Evolutionary conservation across 1,140 invertebrate species (phyloP).

Genomic region (Cotesia typhae): DNA sequence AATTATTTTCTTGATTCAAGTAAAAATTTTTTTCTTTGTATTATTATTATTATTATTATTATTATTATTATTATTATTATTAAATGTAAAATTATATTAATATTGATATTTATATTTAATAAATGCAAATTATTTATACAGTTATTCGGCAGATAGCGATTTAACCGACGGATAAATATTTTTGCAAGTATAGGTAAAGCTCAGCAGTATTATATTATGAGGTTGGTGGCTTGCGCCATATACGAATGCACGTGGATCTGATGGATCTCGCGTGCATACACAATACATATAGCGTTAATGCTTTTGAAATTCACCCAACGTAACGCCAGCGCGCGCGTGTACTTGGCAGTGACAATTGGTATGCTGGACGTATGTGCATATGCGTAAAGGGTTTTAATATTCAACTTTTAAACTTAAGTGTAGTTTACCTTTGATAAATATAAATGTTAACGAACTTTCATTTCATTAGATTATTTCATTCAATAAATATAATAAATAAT

Average conservation of each 20-base stretch:
- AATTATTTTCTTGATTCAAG: too few species aligned
- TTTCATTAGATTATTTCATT: neutral
- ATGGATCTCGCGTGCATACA: constrained; percentile 17
- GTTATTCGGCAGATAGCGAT: neutral
- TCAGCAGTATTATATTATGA: too few species aligned
- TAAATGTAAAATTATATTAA: too few species aligned
- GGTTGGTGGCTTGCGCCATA: constrained; percentile 1
- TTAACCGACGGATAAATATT: neutral
- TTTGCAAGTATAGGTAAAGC: neutral
- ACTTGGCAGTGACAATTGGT: constrained; percentile 36
- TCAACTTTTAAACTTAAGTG: constrained; percentile 4
- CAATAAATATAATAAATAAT: too few species aligned
- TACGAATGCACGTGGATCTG: constrained; percentile 11
- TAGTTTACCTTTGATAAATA: constrained; percentile 6
- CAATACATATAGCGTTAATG: constrained; percentile 23
- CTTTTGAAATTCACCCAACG: constrained; percentile 36
- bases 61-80: too few species aligned
- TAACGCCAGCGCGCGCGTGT: constrained; percentile 17
- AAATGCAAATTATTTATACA: neutral
- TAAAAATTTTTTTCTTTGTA: too few species aligned
- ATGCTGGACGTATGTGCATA: constrained; percentile 29
- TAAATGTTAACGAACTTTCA: neutral
- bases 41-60: too few species aligned
- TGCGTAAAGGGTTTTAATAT: constrained; percentile 20
- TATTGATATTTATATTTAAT: too few species aligned